phyloP scores from a whole-genome alignment of 2,888 invertebrate genomes.

The Bombyx huttoni region DNA sequence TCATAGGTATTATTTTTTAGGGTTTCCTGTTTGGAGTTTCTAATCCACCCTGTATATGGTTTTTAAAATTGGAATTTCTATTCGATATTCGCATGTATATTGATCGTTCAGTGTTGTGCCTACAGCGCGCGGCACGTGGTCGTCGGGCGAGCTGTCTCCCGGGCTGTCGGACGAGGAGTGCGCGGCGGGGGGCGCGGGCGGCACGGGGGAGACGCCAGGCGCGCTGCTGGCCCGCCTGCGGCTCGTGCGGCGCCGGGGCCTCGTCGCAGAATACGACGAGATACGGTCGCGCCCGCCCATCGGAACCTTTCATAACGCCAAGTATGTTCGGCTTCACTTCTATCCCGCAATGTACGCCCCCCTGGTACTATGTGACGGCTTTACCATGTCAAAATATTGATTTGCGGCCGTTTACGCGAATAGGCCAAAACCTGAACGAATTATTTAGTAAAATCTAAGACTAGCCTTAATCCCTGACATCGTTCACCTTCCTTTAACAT shows the following conservation, averaged over 20 bases:
- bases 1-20: no score
- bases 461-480: no score
- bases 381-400: no score
- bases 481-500: no score
- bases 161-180: slow-evolving; percentile 94
- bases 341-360: not conserved
- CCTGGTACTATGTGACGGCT: no score
- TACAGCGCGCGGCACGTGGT: slow-evolving; percentile 60
- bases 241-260: slow-evolving; percentile 83
- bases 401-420: no score
- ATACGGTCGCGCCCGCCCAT: slow-evolving; percentile 87
- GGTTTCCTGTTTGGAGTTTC: no score
- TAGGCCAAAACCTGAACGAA: no score
- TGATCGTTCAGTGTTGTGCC: slow-evolving; percentile 1
- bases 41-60: no score
- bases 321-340: slow-evolving; percentile 60
- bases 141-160: slow-evolving; percentile 75
- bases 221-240: slow-evolving; percentile 85
- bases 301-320: slow-evolving; percentile 91
- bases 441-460: no score
- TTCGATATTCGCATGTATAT: no score
- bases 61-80: no score
- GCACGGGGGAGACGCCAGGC: slow-evolving; percentile 75
- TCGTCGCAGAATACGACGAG: slow-evolving; percentile 89
- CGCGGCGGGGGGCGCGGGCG: slow-evolving; percentile 71